Conservation (phyloP, 2,113 vertebrate genomes). For the Nanorana parkeri region DNA sequence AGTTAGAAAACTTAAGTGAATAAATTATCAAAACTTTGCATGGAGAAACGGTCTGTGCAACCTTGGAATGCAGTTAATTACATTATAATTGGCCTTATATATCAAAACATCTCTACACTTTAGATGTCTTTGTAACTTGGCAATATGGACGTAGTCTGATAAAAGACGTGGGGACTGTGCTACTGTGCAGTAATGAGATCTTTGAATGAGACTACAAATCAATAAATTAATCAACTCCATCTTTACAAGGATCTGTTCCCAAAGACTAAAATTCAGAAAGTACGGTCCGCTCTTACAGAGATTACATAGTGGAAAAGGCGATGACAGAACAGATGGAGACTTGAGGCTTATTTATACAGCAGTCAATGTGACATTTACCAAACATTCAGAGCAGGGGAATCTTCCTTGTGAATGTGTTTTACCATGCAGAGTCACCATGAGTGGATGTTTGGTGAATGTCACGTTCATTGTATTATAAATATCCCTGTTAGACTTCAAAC, state of each 20-base stretch:
- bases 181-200: conserved; percentile 22
- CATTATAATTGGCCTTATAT: conserved; percentile 29
- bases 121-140: conserved; percentile 14
- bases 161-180: not conserved
- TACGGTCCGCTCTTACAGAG: not conserved
- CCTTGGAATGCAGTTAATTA: conserved; percentile 17
- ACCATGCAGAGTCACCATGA: too few relatives aligned
- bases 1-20: too few relatives aligned
- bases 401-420: too few relatives aligned
- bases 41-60: not conserved
- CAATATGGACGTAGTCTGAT: not conserved
- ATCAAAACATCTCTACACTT: not conserved
- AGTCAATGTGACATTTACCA: too few relatives aligned
- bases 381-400: too few relatives aligned
- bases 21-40: not conserved
- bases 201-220: conserved; percentile 19
- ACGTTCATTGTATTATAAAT: too few relatives aligned
- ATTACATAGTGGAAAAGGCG: not conserved
- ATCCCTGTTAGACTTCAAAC: too few relatives aligned
- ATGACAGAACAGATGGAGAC: not conserved
- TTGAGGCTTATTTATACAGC: not conserved
- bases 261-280: not conserved
- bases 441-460: too few relatives aligned
- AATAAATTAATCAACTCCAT: conserved; percentile 19
- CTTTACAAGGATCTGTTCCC: not conserved